These are phyloP conservation scores for Achlya flavicornis DNA, from an alignment of 2,888 invertebrate genomes.

Conservation along the genomic window DNA sequence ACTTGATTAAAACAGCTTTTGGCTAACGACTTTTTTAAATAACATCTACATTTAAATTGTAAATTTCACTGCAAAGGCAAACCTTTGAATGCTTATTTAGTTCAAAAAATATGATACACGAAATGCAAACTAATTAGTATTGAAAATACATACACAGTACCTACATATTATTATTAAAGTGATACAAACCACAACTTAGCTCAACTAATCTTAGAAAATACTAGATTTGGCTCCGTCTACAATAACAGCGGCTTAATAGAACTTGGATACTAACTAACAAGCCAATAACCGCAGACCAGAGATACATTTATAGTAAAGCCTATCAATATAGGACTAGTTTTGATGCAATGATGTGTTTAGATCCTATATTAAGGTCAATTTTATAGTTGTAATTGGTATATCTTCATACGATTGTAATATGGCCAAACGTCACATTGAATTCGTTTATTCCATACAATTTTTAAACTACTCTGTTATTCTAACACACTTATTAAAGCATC, in stretches of 20 bases:
- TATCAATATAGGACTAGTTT: neutral
- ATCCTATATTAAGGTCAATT: neutral
- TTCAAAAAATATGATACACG: too few species aligned
- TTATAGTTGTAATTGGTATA: neutral
- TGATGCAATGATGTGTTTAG: neutral
- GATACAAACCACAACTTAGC: neutral
- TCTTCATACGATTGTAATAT: neutral
- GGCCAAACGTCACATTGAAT: neutral
- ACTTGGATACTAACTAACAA: neutral
- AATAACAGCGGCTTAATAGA: slow-evolving; percentile 9
- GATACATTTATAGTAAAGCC: neutral
- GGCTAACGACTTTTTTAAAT: too few species aligned
- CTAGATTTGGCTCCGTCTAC: slow-evolving; percentile 5
- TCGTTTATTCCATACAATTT: neutral
- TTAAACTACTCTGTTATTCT: neutral
- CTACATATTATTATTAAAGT: neutral
- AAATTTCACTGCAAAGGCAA: too few species aligned
- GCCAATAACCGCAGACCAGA: slow-evolving; percentile 13
- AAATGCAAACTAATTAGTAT: neutral
- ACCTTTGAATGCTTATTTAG: too few species aligned
- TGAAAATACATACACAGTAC: neutral
- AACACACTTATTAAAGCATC: neutral
- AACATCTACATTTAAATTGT: too few species aligned
- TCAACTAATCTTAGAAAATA: neutral
- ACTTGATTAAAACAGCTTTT: too few species aligned